A percentile compares a stretch with the other conserved stretches of the same genome.
Evolutionary conservation across 2,797 vertebrate species (phyloP).

Genomic region (Loris lydekkerianus): DNA sequence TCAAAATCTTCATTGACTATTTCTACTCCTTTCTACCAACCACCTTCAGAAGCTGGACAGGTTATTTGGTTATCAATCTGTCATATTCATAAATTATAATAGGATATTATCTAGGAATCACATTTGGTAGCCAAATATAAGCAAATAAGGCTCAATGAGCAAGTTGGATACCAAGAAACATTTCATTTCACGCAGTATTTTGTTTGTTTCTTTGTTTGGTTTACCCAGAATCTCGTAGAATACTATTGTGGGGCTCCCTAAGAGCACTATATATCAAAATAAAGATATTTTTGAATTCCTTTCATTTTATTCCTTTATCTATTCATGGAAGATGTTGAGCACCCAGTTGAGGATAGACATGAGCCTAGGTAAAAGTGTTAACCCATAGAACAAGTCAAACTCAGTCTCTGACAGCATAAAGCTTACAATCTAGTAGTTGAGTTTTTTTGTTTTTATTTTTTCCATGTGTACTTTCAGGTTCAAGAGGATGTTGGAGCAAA

Average conservation of each 20-base stretch:
- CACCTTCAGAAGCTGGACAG: not conserved
- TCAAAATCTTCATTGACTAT: not conserved
- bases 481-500: not conserved
- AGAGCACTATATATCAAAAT: not conserved
- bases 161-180: not conserved
- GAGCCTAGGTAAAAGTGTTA: not conserved
- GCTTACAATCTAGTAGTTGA: not conserved
- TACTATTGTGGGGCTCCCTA: not conserved
- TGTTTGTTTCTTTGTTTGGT: not conserved
- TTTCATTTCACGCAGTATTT: not conserved
- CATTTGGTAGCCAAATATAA: not conserved
- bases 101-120: not conserved
- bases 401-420: not conserved
- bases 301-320: not conserved
- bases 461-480: not conserved
- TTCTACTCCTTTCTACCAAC: not conserved
- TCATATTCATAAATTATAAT: not conserved
- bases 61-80: not conserved
- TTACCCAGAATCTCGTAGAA: not conserved
- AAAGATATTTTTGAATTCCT: not conserved
- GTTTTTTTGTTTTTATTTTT: not conserved
- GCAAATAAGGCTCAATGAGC: not conserved
- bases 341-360: not conserved
- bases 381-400: not conserved
- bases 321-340: not conserved